Evolutionary conservation across 2,113 vertebrate genomes (phyloP), one percentile per base, ranked within the genome.

Genomic region (Pluvianellus socialis): DNA sequence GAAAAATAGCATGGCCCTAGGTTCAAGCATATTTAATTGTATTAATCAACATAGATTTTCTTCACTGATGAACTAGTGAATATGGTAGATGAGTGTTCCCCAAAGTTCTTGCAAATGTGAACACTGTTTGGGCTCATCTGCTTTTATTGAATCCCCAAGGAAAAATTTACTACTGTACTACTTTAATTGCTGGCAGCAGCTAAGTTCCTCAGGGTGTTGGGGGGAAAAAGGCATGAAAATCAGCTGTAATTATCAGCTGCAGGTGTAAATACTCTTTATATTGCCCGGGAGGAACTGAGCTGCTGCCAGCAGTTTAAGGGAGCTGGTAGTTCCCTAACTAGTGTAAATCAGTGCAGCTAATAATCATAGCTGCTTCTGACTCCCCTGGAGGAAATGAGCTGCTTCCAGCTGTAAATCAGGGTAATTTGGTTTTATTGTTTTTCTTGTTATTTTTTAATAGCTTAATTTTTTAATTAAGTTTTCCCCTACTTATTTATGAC

Each of bases 381-480:
- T 90, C 63, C 83, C 59, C 86, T 86, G 82, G 80, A 92, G 92
- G 74, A 96, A 96, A 77, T 33, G 55, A 95, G 55, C 75, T 91
- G 40, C 86, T 96, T 94, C 52, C 61, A 96, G 91, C 83, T 92
- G 89, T 94, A 96, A 97, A 94, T 91, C 93, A 91, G 68, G n/a
- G 68, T 68, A 24, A 7, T 92, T 94, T 81, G 63, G 52, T 80
- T 97, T 95, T 87, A 86, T 86, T 93, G 79, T 72, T 92, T 91
- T 93, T 80, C 79, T 90, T 94, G 83, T 80, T 94, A 45, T 72
- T 94, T 95, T 80, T 86, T 71, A 96, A 80, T 77, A 84, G 83
- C 65, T 80, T 86, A 86, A 91, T 91, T 86, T 91, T 94, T 94
- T 35, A 86, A 95, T 92, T 89, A 91, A 80, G 33, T 74, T 74